Base-by-base conservation (phyloP, 2,888 invertebrate genomes). In the Apantesis nais region DNA sequence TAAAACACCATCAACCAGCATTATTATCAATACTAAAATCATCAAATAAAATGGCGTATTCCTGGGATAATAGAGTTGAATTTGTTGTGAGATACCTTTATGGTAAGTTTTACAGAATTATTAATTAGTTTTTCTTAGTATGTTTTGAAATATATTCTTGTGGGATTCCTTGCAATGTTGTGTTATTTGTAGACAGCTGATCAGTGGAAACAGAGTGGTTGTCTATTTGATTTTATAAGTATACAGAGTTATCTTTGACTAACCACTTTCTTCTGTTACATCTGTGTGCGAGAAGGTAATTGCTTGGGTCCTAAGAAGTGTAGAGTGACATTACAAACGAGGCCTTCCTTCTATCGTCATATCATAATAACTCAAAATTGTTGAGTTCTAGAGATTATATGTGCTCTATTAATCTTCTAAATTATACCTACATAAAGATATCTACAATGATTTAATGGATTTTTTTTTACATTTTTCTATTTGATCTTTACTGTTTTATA, bases 51-150 rank as follows among this genome's bases (percentile, higher is more conserved):
- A 97, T 97, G 97, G 97, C 97, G 72, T 97, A 97, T 93, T 96
- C 96, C 87, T 98, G 98, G 98, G 97, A 98, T 88, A 98, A 97
- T 92, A 96, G 98, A 89, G 97, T 98, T 78, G 96, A 96, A 87
- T 98, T 98, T 91, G 97, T 98, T 88, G 97, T 98, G 82, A 96
- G 96, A 89, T 97, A 97, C 92, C 96, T 98, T 85, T 98, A 98
- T 88, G 98, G 98, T 98, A 93, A 96, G 97, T 95, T 64, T 63
- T 70, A 62, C 66, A 68, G 25, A 71, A 16, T 77, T 60, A 14
- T 29, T 48, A 68, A 64, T 64, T 68, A 65, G 67, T 68, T 66
- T 72, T 68, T 72, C 65, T 8, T 14, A 41, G 34, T n/a, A 16
- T 29, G 39, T 44, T 11, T 25, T 55, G 19, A 12, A 16, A 37